phyloP scores from a whole-genome alignment of 1,140 invertebrate genomes.

The Aphidius gifuensis region DNA sequence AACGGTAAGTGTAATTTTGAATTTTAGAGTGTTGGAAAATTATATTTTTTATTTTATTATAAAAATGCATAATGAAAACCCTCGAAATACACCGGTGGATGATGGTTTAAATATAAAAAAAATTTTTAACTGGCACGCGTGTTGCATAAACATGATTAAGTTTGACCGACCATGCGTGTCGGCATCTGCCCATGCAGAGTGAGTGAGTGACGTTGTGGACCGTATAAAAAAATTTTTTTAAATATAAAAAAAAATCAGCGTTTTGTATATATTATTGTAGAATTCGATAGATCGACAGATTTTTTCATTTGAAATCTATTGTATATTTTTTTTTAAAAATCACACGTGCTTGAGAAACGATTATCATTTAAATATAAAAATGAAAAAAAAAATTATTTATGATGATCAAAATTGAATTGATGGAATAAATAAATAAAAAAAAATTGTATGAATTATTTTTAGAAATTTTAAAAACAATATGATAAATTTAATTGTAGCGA shows the following conservation, averaged over 20 bases:
- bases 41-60: no score
- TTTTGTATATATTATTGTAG: neutral
- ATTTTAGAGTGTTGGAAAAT: no score
- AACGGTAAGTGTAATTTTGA: no score
- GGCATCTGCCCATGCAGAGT: constrained; percentile 27
- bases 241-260: constrained; percentile 3
- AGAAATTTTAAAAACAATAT: no score
- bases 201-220: neutral
- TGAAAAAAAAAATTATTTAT: neutral
- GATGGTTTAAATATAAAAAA: neutral
- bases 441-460: no score
- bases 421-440: no score
- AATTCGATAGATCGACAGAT: constrained; percentile 2
- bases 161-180: constrained; percentile 31
- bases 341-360: constrained; percentile 6
- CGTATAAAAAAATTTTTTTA: neutral
- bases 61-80: neutral
- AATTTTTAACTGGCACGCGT: constrained; percentile 20
- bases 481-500: no score
- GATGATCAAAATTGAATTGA: neutral
- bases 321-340: constrained; percentile 9
- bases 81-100: constrained; percentile 8
- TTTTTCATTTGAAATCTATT: neutral
- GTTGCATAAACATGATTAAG: constrained; percentile 37
- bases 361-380: constrained; percentile 3